phyloP scores from a whole-genome alignment of 2,113 vertebrate genomes.

The Phylloscopus whistleri region DNA sequence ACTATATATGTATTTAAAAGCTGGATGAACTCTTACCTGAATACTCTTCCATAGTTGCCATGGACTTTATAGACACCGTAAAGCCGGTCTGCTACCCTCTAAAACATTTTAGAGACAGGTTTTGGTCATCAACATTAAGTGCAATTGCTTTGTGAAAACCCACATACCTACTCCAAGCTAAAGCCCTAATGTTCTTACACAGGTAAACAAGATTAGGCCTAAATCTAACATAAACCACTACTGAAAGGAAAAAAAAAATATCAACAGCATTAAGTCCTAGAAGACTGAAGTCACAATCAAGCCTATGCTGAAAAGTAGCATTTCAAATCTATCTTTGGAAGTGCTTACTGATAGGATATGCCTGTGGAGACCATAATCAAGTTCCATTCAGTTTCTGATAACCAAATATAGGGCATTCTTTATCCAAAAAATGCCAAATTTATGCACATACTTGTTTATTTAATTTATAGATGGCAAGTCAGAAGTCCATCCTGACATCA shows the following conservation, averaged over 20 bases:
- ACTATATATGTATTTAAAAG: neutral
- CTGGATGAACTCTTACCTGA: slow-evolving; percentile 81
- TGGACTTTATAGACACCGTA: slow-evolving; percentile 98
- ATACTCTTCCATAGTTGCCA: slow-evolving; percentile 95
- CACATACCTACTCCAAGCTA: neutral
- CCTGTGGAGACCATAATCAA: neutral
- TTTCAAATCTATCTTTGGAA: neutral
- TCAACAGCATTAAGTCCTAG: neutral
- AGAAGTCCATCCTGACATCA: neutral
- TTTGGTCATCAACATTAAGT: neutral
- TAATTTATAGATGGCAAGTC: neutral
- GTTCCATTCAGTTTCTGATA: neutral
- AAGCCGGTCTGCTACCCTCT: slow-evolving; percentile 93
- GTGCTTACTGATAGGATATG: neutral
- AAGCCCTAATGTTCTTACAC: neutral
- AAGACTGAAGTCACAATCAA: neutral
- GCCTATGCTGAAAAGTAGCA: neutral
- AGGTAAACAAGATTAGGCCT: neutral
- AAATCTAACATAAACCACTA: neutral
- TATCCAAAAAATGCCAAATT: neutral
- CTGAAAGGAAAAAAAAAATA: neutral
- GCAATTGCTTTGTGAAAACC: neutral
- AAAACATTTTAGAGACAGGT: slow-evolving; percentile 49
- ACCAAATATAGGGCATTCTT: neutral
- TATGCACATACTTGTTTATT: neutral